A percentile compares a stretch with the other conserved stretches of the same genome.
Evolutionary conservation across 2,113 vertebrate genomes (phyloP).

Genomic region (Rhinolophus sinicus): DNA sequence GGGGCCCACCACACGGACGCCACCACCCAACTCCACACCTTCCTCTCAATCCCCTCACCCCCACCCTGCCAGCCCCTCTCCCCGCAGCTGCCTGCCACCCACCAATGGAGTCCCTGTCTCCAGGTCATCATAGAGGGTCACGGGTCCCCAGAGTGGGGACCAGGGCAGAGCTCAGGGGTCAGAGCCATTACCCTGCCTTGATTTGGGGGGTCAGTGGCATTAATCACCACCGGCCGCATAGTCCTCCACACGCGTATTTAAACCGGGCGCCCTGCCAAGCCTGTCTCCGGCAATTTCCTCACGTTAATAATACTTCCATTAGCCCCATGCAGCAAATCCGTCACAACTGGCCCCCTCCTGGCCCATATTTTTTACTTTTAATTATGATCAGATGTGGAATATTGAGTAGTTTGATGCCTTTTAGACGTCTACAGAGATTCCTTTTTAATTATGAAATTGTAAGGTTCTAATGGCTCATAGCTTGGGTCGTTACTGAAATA

Average conservation of each 20-base stretch:
- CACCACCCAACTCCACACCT: accelerated
- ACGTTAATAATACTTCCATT: constrained; percentile 77
- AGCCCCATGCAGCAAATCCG: constrained; percentile 74
- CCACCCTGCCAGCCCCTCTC: accelerated
- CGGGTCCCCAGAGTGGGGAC: not conserved
- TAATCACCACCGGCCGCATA: constrained; percentile 17
- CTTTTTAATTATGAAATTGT: constrained; percentile 79
- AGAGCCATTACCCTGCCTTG: not conserved
- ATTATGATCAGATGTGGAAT: constrained; percentile 79
- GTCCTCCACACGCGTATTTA: constrained; percentile 61
- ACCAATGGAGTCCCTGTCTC: accelerated
- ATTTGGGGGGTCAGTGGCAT: constrained; percentile 1
- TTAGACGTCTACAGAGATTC: constrained; percentile 76
- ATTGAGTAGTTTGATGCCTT: constrained; percentile 75
- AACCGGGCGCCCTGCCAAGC: constrained; percentile 68
- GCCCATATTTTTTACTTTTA: constrained; percentile 78
- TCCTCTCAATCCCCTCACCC: not conserved
- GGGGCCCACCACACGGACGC: accelerated
- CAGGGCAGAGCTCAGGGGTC: not conserved
- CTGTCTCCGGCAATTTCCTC: constrained; percentile 74
- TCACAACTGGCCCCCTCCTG: constrained; percentile 73
- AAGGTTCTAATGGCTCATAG: constrained; percentile 64
- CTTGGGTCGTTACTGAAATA: constrained; percentile 67
- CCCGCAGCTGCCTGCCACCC: accelerated
- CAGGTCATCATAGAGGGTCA: not conserved